These are phyloP conservation scores for Acropora yongei DNA, from an alignment of 64 coral and sea anemone genomes.

Conservation along the genomic window DNA sequence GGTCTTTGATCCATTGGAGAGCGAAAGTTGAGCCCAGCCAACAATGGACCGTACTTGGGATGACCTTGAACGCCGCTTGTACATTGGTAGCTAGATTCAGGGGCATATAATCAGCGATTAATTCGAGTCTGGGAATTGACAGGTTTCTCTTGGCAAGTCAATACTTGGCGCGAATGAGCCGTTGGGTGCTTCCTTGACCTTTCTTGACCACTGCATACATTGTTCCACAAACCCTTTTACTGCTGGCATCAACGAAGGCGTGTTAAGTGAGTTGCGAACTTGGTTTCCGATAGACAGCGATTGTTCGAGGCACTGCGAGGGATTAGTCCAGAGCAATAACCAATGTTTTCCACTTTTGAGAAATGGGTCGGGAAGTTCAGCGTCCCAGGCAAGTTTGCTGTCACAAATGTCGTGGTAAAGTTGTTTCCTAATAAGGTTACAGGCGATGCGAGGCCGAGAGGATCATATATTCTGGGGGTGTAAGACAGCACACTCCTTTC, in stretches of 20 bases:
- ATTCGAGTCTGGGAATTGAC: conserved; percentile 8
- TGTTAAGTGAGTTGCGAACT: conserved; percentile 49
- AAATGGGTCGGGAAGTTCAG: conserved; percentile 36
- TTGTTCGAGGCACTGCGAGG: conserved; percentile 18
- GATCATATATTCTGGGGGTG: conserved; percentile 53
- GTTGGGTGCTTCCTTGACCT: conserved; percentile 25
- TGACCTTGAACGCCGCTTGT: not conserved
- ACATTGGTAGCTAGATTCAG: conserved; percentile 33
- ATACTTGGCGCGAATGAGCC: not conserved
- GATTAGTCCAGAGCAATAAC: conserved; percentile 7
- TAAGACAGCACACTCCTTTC: conserved; percentile 66
- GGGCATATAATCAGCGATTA: conserved; percentile 24
- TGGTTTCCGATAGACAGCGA: conserved; percentile 35
- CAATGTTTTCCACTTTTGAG: conserved; percentile 44
- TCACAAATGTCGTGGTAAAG: conserved; percentile 66
- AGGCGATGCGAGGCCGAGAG: conserved; percentile 57
- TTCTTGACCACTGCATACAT: conserved; percentile 63
- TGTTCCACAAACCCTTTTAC: not conserved
- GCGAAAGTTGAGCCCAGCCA: conserved; percentile 11
- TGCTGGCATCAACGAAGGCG: conserved; percentile 49
- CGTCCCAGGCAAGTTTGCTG: conserved; percentile 68
- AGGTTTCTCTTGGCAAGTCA: not conserved
- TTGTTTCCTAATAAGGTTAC: conserved; percentile 56
- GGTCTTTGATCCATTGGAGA: conserved; percentile 6
- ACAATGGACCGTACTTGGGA: not conserved